Evolutionary conservation across 2,797 vertebrate genomes (phyloP), one percentile per base, ranked within the genome.

Genomic region (Muraenolepis orangiensis): DNA sequence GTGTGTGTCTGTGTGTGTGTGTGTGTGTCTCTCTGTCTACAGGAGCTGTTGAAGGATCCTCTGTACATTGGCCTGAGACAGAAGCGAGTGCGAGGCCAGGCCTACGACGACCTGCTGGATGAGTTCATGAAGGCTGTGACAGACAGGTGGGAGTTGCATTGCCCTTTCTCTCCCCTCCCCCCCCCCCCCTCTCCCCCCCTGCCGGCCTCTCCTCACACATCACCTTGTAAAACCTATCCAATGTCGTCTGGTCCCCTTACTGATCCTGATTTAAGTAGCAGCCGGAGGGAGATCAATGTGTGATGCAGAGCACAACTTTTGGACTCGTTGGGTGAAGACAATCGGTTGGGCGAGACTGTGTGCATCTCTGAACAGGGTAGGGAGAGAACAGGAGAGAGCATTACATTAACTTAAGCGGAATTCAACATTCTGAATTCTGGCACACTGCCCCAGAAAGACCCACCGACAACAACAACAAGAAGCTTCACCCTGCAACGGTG

Each of bases 51-150:
- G 84, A 94, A 95, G 80, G 98, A 99, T 89, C 96, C 98, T 38
- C 86, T 99, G 79, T 99, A 99, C 88, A 98, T 99, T 70, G 98
- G 98, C 11, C 89, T 99, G 80, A 95, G 95, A 76, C 97, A 98
- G 73, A 96, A 94, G 87, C 91, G 98, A 88, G 83, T 98, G 66
- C 94, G 97, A 88, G 96, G 97, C 79, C 91, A 93, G 84, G 94
- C 93, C 70, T 99, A 99, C 0, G 95, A 99, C 78, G 93, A 95
- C 78, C 95, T 99, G 84, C 89, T 99, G 91, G 97, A 99, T 81
- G 97, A 98, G 90, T 99, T 99, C 84, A 99, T 99, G 96, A 94
- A 94, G 89, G 96, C 97, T 51, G 95, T 98, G 86, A 93, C 96
- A 72, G 95, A 95, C 85, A 96, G 96, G 98, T 99, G 96, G 3